phyloP scores from a whole-genome alignment of 1,140 invertebrate species.

The Drosophila nigrodunni region DNA sequence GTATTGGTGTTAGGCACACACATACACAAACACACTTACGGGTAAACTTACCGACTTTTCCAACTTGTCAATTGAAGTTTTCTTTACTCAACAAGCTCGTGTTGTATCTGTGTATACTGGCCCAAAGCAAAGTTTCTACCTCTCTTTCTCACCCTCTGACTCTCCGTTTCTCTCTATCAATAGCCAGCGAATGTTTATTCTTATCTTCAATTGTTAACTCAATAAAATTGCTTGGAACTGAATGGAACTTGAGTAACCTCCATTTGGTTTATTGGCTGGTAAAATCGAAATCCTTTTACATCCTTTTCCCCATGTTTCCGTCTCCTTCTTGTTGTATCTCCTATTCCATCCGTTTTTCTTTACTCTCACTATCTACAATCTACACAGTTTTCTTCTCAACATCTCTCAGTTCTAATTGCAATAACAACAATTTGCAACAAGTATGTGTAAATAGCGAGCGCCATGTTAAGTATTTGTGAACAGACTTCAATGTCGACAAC shows the following conservation, averaged over 20 bases:
- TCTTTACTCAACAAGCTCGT: neutral
- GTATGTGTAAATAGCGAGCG: conserved; percentile 49
- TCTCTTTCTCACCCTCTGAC: neutral
- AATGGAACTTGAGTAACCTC: conserved; percentile 15
- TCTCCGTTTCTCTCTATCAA: conserved; percentile 19
- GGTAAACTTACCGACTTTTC: conserved; percentile 21
- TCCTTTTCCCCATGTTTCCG: neutral
- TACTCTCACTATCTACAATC: neutral
- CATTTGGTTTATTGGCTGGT: conserved; percentile 38
- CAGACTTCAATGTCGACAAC: conserved; percentile 52
- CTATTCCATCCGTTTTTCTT: neutral
- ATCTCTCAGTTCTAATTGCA: conserved; percentile 45
- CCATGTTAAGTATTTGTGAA: conserved; percentile 57
- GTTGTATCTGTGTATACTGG: neutral
- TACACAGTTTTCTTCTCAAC: conserved; percentile 1
- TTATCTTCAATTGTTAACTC: conserved; percentile 46
- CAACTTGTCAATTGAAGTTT: conserved; percentile 34
- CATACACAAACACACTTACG: neutral
- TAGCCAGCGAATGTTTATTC: conserved; percentile 32
- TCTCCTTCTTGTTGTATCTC: neutral
- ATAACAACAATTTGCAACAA: conserved; percentile 59
- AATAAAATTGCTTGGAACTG: conserved; percentile 24
- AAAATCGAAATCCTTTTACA: conserved; percentile 14
- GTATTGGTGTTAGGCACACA: conserved; percentile 17
- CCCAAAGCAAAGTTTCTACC: conserved; percentile 1